A percentile compares a stretch with the other conserved stretches of the same genome.
phyloP scores from a whole-genome alignment of 2,113 vertebrate genomes.

The Hyaena hyaena region DNA sequence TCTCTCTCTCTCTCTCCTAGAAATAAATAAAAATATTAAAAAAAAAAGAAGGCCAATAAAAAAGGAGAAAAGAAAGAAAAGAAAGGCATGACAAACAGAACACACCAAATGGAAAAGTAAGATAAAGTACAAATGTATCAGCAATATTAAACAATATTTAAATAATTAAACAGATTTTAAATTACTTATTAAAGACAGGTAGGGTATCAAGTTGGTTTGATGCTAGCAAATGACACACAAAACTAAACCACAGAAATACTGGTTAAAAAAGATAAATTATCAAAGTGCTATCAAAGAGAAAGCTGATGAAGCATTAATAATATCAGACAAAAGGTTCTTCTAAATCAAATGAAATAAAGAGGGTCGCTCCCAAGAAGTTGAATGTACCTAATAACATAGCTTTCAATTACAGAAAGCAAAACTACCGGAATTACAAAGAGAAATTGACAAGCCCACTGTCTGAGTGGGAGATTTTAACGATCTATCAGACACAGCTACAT shows the following conservation, averaged over 20 bases:
- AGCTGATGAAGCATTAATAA: neutral
- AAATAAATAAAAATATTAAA: no score
- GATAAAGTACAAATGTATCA: constrained; percentile 25
- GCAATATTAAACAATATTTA: neutral
- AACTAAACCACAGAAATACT: neutral
- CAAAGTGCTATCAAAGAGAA: constrained; percentile 28
- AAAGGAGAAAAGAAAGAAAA: neutral
- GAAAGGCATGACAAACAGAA: neutral
- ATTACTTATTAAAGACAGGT: neutral
- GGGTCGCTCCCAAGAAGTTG: neutral
- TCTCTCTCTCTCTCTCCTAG: no score
- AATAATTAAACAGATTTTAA: constrained; percentile 7
- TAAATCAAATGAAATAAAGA: constrained; percentile 46
- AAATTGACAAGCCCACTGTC: neutral
- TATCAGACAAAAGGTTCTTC: constrained; percentile 20
- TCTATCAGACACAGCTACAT: constrained; percentile 22
- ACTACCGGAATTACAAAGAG: neutral
- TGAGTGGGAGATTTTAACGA: neutral
- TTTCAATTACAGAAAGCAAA: constrained; percentile 62
- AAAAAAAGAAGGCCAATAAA: neutral
- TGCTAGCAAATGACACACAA: neutral
- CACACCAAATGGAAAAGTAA: neutral
- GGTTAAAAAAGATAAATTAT: neutral
- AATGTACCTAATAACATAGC: constrained; percentile 9
- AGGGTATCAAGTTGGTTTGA: neutral